phyloP scores from a whole-genome alignment of 2,888 invertebrate species.

The Eilema depressum region DNA sequence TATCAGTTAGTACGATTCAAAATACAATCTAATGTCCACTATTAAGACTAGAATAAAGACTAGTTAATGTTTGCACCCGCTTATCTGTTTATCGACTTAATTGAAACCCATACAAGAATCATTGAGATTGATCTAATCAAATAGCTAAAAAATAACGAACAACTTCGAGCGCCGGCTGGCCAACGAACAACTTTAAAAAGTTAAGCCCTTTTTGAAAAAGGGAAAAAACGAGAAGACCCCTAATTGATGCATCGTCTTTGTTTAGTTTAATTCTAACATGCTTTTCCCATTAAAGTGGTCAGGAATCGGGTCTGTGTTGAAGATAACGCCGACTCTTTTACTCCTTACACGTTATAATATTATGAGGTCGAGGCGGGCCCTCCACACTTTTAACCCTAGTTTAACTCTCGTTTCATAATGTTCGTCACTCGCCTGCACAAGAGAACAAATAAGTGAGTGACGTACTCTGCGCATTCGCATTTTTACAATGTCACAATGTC shows the following conservation, averaged over 20 bases:
- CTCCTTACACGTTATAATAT: conserved; percentile 86
- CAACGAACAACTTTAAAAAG: conserved; percentile 82
- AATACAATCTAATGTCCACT: conserved; percentile 22
- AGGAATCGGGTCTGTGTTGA: conserved; percentile 80
- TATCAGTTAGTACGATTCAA: neutral
- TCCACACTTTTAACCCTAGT: conserved; percentile 75
- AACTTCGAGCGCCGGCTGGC: conserved; percentile 74
- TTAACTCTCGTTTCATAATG: conserved; percentile 70
- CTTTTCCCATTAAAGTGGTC: conserved; percentile 87
- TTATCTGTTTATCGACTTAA: conserved; percentile 80
- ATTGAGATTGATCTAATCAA: conserved; percentile 85
- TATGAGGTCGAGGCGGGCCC: conserved; percentile 73
- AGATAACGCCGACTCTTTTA: conserved; percentile 85
- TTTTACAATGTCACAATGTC: conserved; percentile 81
- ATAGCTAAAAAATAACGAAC: conserved; percentile 83
- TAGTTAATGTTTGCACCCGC: conserved; percentile 66
- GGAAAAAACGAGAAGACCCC: conserved; percentile 75
- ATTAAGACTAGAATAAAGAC: conserved; percentile 57
- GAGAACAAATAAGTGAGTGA: conserved; percentile 79
- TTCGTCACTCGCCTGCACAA: conserved; percentile 63
- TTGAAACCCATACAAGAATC: conserved; percentile 83
- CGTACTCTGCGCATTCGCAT: conserved; percentile 74
- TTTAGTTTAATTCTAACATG: conserved; percentile 88
- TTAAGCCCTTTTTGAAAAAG: conserved; percentile 79
- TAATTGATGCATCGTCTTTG: conserved; percentile 88